Evolutionary conservation across 2,113 vertebrate species (phyloP), one percentile per base, ranked within the genome.

Genomic region (Corythornis cristatus): DNA sequence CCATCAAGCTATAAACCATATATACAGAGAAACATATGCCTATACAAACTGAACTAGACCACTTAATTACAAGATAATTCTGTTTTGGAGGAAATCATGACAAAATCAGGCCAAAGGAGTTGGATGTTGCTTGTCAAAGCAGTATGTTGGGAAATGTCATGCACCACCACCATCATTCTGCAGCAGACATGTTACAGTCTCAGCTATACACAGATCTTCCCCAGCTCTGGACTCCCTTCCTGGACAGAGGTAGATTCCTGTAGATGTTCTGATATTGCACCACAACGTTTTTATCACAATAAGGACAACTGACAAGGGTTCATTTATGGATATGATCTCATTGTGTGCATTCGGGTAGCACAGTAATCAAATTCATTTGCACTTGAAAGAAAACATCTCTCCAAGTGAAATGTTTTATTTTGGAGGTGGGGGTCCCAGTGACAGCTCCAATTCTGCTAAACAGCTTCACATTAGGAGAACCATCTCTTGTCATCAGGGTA

Each of bases 211-310:
- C 8, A 58, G 54, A 26, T 71, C 86, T 86, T 68, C 68, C 80
- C 84, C 0, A 40, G 43, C 60, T 57, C 78, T 72, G 35, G 86
- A 45, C 86, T 88, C 80, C 65, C 79, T 94, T 84, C 76, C 92
- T 29, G 3, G 74, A 61, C 83, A 89, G 96, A 95, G 92, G 94
- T 97, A 95, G 91, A 92, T 95, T 96, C 77, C 83, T 89, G 67
- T 75, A 25, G 8, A 15, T 86, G 90, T 90, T 96, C 86, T 78
- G 70, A 60, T 95, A 95, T 87, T 95, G 90, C 93, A 94, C 95
- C 92, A 78, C 1, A 28, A 37, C 18, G 4, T 37, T 74, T 72
- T 89, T 43, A 79, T 13, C 78, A 51, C 40, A 50, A 70, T 50
- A 58, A 60, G 72, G 64, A 77, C 75, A 43, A 50, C 14, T 26